A percentile compares a stretch with the other conserved stretches of the same genome.
These are phyloP conservation scores for Alcedo quadribrachys DNA, from an alignment of 2,797 vertebrate species.

Conservation along the genomic window DNA sequence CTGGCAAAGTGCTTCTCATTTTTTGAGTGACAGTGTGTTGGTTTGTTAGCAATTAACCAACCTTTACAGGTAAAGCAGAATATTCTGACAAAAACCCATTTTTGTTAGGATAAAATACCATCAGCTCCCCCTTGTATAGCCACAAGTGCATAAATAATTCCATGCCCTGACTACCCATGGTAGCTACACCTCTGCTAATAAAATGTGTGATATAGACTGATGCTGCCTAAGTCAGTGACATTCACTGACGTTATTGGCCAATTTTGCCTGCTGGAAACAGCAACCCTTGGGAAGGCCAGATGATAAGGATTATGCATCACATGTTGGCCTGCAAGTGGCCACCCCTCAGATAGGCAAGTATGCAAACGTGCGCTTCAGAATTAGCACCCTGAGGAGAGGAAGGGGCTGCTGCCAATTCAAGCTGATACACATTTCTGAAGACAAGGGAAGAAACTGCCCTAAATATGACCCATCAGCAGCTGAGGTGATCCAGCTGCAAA, in stretches of 20 bases:
- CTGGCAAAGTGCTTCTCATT: background rate
- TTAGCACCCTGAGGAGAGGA: background rate
- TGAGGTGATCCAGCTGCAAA: background rate
- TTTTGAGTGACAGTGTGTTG: background rate
- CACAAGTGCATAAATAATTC: background rate
- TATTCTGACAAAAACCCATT: background rate
- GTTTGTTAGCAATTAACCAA: background rate
- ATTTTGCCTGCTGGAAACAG: background rate
- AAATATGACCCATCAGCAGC: background rate
- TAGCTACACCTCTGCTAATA: background rate
- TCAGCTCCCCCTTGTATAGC: background rate
- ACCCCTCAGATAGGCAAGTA: background rate
- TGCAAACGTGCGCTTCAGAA: accelerated
- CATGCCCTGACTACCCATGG: background rate
- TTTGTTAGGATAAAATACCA: background rate
- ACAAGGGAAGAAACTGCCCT: background rate
- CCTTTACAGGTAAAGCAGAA: background rate
- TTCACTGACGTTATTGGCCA: background rate
- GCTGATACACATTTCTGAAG: background rate
- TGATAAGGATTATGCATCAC: background rate
- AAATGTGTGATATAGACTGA: background rate
- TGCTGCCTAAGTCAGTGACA: background rate
- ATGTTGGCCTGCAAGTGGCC: background rate
- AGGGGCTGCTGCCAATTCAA: background rate
- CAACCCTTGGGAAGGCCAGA: background rate